Evolutionary conservation across 2,888 invertebrate genomes (phyloP).

Genomic region (Drosophila monieri): DNA sequence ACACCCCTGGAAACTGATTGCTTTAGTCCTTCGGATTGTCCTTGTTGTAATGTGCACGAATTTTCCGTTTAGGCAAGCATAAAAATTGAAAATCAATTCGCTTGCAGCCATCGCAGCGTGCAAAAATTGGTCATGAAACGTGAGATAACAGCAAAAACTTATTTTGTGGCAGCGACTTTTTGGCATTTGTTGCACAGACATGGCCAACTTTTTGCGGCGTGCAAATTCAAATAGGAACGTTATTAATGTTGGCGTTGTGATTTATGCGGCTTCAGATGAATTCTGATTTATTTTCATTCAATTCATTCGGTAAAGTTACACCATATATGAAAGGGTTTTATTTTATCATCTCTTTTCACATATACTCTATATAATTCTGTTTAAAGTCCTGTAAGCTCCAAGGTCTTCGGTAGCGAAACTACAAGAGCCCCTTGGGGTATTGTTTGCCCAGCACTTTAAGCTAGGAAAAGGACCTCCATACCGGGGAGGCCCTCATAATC

Average conservation of each 20-base stretch:
- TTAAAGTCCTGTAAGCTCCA: background rate
- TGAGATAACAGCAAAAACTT: conserved; percentile 17
- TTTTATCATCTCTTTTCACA: background rate
- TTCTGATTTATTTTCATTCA: conserved; percentile 4
- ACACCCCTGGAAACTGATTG: conserved; percentile 6
- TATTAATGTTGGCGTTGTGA: background rate
- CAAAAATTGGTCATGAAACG: conserved; percentile 45
- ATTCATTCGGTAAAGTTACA: background rate
- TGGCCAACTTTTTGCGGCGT: conserved; percentile 7
- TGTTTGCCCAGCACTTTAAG: conserved; percentile 35
- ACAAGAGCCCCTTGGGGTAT: conserved; percentile 5
- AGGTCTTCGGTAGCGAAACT: background rate
- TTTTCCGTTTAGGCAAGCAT: conserved; percentile 76
- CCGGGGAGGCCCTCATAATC: conserved; percentile 17
- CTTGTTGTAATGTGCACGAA: conserved; percentile 33
- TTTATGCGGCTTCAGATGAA: background rate
- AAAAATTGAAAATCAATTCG: conserved; percentile 76
- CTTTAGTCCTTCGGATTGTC: conserved; percentile 3
- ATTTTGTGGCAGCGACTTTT: conserved; percentile 11
- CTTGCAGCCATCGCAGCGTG: conserved; percentile 51
- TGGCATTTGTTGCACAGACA: conserved; percentile 1
- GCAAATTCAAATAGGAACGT: conserved; percentile 6
- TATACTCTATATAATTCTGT: background rate
- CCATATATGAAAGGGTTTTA: background rate
- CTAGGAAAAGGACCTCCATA: conserved; percentile 8